Evolutionary conservation across 2,113 vertebrate genomes (phyloP).

Genomic region (Penelope pileata): DNA sequence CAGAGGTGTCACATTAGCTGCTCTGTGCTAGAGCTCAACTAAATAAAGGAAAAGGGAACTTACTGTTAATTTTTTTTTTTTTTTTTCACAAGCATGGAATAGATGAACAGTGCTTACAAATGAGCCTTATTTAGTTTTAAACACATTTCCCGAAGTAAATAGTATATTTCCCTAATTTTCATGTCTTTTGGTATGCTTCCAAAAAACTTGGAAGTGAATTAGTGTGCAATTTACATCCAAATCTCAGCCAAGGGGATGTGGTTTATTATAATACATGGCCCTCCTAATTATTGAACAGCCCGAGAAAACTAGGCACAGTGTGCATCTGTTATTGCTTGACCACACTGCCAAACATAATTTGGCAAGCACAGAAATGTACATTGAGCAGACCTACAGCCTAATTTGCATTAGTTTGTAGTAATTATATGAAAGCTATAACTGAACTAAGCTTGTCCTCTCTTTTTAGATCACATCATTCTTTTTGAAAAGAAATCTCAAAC

Average conservation of each 20-base stretch:
- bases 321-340: slow-evolving; percentile 88
- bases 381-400: slow-evolving; percentile 86
- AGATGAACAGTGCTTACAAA: slow-evolving; percentile 74
- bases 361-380: slow-evolving; percentile 84
- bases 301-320: slow-evolving; percentile 85
- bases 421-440: slow-evolving; percentile 83
- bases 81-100: slow-evolving; percentile 57
- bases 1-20: slow-evolving; percentile 65
- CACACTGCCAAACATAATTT: slow-evolving; percentile 86
- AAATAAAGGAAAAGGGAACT: slow-evolving; percentile 62
- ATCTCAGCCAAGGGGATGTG: slow-evolving; percentile 92
- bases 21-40: slow-evolving; percentile 41
- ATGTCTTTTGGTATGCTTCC: slow-evolving; percentile 82
- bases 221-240: slow-evolving; percentile 87
- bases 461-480: slow-evolving; percentile 78
- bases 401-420: slow-evolving; percentile 83
- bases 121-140: slow-evolving; percentile 78
- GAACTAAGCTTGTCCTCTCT: slow-evolving; percentile 78
- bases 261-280: slow-evolving; percentile 90
- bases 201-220: slow-evolving; percentile 87
- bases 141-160: slow-evolving; percentile 80
- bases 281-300: slow-evolving; percentile 89
- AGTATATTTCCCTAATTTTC: slow-evolving; percentile 85
- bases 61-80: slow-evolving; percentile 65
- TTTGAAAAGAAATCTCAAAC: slow-evolving; percentile 64